Evolutionary conservation across 2,888 invertebrate species (phyloP).

Genomic region (Ellobium chinense): DNA sequence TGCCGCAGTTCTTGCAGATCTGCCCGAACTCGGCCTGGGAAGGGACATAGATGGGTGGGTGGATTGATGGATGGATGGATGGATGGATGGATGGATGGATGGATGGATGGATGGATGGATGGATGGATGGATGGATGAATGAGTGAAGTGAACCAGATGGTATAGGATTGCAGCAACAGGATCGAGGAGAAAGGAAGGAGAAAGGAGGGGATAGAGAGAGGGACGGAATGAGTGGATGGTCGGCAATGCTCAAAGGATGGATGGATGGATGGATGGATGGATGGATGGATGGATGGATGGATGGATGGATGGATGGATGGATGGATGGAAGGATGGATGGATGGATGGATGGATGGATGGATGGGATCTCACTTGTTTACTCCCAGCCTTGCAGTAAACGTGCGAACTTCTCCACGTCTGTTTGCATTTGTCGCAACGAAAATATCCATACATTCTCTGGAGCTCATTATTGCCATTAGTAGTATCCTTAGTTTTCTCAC

Average conservation of each 20-base stretch:
- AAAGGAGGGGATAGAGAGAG: too few species aligned
- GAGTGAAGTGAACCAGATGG: too few species aligned
- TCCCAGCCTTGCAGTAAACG: background rate
- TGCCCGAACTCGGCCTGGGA: background rate
- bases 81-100: background rate
- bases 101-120: background rate
- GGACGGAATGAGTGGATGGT: too few species aligned
- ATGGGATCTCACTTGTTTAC: background rate
- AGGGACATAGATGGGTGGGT: background rate
- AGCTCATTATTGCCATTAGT: background rate
- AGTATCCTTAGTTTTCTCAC: background rate
- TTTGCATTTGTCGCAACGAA: background rate
- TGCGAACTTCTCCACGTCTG: background rate
- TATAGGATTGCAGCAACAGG: too few species aligned
- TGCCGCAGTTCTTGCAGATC: background rate
- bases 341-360: background rate
- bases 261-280: too few species aligned
- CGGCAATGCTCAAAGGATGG: too few species aligned
- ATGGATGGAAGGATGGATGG: background rate
- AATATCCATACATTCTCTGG: background rate
- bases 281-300: too few species aligned
- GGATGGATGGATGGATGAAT: background rate
- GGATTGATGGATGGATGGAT: background rate
- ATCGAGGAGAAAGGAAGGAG: too few species aligned
- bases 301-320: too few species aligned